Conservation (phyloP, 2,888 invertebrate species). For the Pedicia rivosa region DNA sequence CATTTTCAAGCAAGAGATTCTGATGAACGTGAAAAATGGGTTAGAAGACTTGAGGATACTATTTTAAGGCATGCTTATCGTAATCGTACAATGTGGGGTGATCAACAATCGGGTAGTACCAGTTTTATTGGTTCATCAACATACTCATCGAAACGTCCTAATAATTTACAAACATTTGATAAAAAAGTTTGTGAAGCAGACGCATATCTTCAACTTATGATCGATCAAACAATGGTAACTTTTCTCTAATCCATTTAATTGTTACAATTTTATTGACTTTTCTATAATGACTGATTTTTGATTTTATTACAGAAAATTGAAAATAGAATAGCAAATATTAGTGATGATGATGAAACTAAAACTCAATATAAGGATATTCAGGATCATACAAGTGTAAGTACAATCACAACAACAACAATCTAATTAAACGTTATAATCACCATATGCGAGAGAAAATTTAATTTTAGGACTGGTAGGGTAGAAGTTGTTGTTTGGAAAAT, state of each 20-base stretch:
- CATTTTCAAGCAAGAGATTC: constrained; percentile 95
- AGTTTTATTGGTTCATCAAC: constrained; percentile 4
- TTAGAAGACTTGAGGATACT: constrained; percentile 85
- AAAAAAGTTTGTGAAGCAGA: constrained; percentile 88
- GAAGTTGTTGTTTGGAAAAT: no score
- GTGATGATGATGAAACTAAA: constrained; percentile 48
- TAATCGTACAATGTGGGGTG: constrained; percentile 27
- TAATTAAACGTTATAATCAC: no score
- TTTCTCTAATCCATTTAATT: not conserved
- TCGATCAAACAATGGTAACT: constrained; percentile 72
- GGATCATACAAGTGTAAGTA: constrained; percentile 62
- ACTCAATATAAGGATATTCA: constrained; percentile 50
- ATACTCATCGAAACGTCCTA: constrained; percentile 23
- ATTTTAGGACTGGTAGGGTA: no score
- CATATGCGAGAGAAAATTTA: no score
- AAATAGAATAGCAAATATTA: constrained; percentile 42
- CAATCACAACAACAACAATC: no score
- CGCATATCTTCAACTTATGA: constrained; percentile 88
- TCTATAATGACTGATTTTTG: not conserved
- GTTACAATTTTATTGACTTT: constrained; percentile 7
- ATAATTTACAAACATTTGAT: constrained; percentile 55
- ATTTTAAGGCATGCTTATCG: constrained; percentile 68
- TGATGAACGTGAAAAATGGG: constrained; percentile 92
- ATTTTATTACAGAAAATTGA: constrained; percentile 56
- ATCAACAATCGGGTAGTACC: constrained; percentile 34